These are phyloP conservation scores for Seira musarum DNA, from an alignment of 2,888 invertebrate genomes.

Conservation along the genomic window DNA sequence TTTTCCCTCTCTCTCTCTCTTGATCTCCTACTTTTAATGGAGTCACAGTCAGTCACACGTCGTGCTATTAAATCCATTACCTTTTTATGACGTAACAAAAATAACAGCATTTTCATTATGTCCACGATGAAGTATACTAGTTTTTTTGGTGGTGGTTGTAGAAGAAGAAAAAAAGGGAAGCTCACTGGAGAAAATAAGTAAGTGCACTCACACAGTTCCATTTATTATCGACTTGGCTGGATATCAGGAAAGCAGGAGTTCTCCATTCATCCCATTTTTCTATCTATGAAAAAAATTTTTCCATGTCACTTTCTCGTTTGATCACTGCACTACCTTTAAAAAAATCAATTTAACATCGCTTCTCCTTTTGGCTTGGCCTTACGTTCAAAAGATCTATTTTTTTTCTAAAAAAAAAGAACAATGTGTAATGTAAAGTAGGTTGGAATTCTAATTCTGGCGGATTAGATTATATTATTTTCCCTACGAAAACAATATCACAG, in stretches of 20 bases:
- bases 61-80: constrained; percentile 54
- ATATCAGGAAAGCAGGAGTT: constrained; percentile 6
- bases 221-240: constrained; percentile 37
- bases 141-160: not conserved
- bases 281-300: not conserved
- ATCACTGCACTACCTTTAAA: no score
- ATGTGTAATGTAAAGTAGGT: not conserved
- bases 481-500: constrained; percentile 41
- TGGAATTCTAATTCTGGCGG: not conserved
- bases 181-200: constrained; percentile 4
- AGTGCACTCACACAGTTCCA: no score
- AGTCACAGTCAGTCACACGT: constrained; percentile 53
- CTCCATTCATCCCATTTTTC: not conserved
- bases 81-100: constrained; percentile 25
- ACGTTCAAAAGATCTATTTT: not conserved
- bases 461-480: constrained; percentile 1
- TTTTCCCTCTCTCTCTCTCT: no score
- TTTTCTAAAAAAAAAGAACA: not conserved
- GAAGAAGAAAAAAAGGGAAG: constrained; percentile 1
- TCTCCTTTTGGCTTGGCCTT: no score
- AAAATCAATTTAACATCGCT: not conserved
- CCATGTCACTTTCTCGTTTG: not conserved
- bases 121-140: not conserved
- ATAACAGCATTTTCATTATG: not conserved
- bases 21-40: no score